Percentiles rank a stretch among this genome's conserved stretches.
Conservation (phyloP, 2,888 invertebrate species). For the Lapara coniferarum region DNA sequence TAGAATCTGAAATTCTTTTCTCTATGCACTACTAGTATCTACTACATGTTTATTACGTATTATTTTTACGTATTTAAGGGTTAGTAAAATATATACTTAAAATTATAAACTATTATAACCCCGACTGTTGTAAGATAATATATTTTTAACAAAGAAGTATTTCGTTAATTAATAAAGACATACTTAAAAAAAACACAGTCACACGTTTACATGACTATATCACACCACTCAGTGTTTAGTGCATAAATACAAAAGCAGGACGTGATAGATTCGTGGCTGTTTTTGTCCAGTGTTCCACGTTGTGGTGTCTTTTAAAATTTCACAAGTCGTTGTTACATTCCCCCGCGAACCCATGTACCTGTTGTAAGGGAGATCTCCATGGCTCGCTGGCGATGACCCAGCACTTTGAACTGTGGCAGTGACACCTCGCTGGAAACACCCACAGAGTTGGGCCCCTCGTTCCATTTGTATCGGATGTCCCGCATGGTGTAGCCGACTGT, state of each 20-base stretch:
- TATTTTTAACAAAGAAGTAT: neutral
- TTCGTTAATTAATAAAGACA: constrained; percentile 1
- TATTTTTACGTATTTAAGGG: neutral
- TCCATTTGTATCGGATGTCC: constrained; percentile 99
- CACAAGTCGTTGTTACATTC: constrained; percentile 48
- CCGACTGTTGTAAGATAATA: neutral
- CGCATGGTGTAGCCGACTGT: constrained; percentile 99
- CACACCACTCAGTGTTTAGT: constrained; percentile 77
- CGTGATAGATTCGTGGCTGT: constrained; percentile 79
- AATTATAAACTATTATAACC: neutral
- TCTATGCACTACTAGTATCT: neutral
- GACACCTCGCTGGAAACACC: constrained; percentile 98
- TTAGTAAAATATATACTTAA: neutral
- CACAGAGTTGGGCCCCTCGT: constrained; percentile 97
- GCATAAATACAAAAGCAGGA: constrained; percentile 82
- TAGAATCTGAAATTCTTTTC: neutral
- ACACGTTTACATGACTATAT: constrained; percentile 48
- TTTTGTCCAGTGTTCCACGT: constrained; percentile 78
- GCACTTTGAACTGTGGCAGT: constrained; percentile 98
- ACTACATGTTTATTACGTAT: neutral
- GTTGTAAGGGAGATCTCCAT: constrained; percentile 98
- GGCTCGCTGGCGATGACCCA: constrained; percentile 97
- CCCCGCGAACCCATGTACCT: constrained; percentile 86
- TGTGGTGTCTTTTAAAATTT: constrained; percentile 53
- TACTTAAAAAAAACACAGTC: constrained; percentile 37